Evolutionary conservation across 2,888 invertebrate genomes (phyloP), one percentile per base, ranked within the genome.

Genomic region (Mesopsocus fuscifrons): DNA sequence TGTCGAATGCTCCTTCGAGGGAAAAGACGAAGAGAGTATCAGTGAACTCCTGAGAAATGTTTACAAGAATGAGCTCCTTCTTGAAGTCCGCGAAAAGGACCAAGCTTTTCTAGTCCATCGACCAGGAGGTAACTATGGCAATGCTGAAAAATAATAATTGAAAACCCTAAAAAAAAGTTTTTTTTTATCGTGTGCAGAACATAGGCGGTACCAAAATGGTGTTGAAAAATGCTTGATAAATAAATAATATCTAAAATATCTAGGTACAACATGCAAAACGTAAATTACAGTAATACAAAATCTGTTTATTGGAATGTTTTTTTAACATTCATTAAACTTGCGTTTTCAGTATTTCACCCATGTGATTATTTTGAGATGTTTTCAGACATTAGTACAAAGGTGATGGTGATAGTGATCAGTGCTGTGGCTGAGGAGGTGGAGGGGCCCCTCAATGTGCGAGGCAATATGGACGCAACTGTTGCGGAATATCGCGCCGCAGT

Each of bases 321-420:
- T n/a, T n/a, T n/a, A n/a, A n/a, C n/a, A n/a, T n/a, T n/a, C n/a
- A n/a, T n/a, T n/a, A n/a, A n/a, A n/a, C n/a, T n/a, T n/a, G n/a
- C n/a, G n/a, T n/a, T n/a, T n/a, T n/a, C n/a, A n/a, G n/a, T n/a
- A n/a, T n/a, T n/a, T n/a, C n/a, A n/a, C n/a, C n/a, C n/a, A n/a
- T n/a, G n/a, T n/a, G n/a, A n/a, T n/a, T n/a, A n/a, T n/a, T n/a
- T n/a, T n/a, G n/a, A n/a, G n/a, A n/a, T n/a, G n/a, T n/a, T n/a
- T n/a, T n/a, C n/a, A n/a, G n/a, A n/a, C n/a, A n/a, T n/a, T n/a
- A 58, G 61, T 41, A 66, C 71, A 47, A 74, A 71, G 59, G 71
- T 77, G 3, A 75, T 67, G 54, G 71, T 77, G 3, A 75, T 67
- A 54, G 59, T 67, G 41, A 67, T 79, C 34, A 69, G 77, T 57